Evolutionary conservation across 1,140 invertebrate species (phyloP).

Genomic region (Aphelenchoides avenae): DNA sequence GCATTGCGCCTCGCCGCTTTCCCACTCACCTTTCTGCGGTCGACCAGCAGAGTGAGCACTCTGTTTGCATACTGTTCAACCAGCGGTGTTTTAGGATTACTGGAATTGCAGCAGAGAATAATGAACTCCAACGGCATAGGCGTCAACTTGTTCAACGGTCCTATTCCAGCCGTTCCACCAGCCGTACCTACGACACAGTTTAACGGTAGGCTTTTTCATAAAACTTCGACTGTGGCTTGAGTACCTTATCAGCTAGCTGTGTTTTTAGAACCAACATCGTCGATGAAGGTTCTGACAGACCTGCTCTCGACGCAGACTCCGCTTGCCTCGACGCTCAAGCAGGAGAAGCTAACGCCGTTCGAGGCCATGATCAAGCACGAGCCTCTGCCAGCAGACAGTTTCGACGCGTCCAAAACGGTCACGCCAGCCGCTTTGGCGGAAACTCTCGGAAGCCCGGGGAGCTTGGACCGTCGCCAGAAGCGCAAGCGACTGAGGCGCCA

Average conservation of each 20-base stretch:
- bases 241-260: not conserved
- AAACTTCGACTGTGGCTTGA: not conserved
- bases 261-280: too few species aligned
- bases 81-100: too few species aligned
- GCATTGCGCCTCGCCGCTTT: too few species aligned
- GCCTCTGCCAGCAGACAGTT: not conserved
- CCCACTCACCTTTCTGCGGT: too few species aligned
- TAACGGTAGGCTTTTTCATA: not conserved
- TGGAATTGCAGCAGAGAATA: too few species aligned
- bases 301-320: not conserved
- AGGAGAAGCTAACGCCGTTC: not conserved
- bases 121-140: too few species aligned
- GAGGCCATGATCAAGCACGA: not conserved
- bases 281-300: too few species aligned
- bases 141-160: too few species aligned
- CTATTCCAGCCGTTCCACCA: too few species aligned
- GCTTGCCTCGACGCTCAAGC: not conserved
- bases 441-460: not conserved
- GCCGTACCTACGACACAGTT: too few species aligned
- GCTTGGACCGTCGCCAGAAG: not conserved
- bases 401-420: not conserved
- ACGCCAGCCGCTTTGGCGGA: not conserved
- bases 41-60: too few species aligned
- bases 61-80: too few species aligned
- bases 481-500: slow-evolving; percentile 15